Evolutionary conservation across 2,113 vertebrate genomes (phyloP).

Genomic region (Pedionomus torquatus): DNA sequence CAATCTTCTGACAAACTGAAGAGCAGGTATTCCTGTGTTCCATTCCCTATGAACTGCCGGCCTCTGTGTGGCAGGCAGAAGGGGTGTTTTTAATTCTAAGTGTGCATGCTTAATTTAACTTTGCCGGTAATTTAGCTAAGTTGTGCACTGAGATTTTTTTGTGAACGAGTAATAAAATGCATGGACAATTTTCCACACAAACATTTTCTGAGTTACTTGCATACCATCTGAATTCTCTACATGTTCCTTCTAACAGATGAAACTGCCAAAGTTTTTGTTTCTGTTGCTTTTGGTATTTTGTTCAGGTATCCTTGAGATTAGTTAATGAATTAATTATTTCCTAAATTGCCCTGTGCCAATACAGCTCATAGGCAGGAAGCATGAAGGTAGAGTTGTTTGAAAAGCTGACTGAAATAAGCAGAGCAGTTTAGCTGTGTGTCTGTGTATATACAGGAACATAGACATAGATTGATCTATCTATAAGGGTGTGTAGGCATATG

Average conservation of each 20-base stretch:
- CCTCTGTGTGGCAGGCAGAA: not conserved
- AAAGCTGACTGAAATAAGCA: not conserved
- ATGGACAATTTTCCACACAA: slow-evolving; percentile 56
- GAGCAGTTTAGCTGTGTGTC: not conserved
- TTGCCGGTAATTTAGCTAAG: slow-evolving; percentile 54
- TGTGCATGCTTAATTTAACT: slow-evolving; percentile 61
- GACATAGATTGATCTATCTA: not conserved
- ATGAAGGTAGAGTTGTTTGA: not conserved
- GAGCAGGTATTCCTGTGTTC: not conserved
- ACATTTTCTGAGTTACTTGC: slow-evolving; percentile 48
- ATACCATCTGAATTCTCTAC: slow-evolving; percentile 11
- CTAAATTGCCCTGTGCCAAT: slow-evolving; percentile 41
- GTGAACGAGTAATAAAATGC: slow-evolving; percentile 65
- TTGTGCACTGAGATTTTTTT: slow-evolving; percentile 59
- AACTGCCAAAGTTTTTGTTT: slow-evolving; percentile 39
- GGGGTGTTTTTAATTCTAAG: slow-evolving; percentile 33
- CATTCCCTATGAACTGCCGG: not conserved
- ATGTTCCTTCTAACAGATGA: slow-evolving; percentile 22
- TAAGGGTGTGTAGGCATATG: not conserved
- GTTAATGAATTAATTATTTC: slow-evolving; percentile 62
- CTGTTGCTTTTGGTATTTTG: slow-evolving; percentile 26
- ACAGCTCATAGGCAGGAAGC: not conserved
- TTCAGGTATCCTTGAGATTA: slow-evolving; percentile 59
- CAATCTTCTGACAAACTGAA: not conserved
- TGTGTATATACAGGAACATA: not conserved